A percentile compares a stretch with the other conserved stretches of the same genome.
phyloP scores from a whole-genome alignment of 2,888 invertebrate genomes.

The Trypoxylon attenuatum region DNA sequence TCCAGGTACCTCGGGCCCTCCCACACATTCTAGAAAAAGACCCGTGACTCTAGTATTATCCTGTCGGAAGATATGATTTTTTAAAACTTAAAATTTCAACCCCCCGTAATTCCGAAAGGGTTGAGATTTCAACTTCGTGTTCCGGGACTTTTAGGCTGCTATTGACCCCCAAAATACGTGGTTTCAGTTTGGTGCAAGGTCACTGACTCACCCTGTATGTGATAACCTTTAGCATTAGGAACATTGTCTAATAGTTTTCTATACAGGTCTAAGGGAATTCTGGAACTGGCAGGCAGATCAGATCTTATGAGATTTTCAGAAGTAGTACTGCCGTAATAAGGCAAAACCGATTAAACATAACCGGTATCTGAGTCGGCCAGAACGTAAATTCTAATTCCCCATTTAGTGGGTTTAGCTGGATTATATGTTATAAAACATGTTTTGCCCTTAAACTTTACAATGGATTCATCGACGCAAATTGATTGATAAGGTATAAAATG shows the following conservation, averaged over 20 bases:
- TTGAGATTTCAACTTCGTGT: too few species aligned
- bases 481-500: constrained; percentile 17
- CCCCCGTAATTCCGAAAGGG: too few species aligned
- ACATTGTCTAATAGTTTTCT: constrained; percentile 29
- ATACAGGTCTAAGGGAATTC: constrained; percentile 37
- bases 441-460: constrained; percentile 24
- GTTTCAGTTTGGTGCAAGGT: too few species aligned
- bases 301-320: constrained; percentile 30
- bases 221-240: constrained; percentile 40
- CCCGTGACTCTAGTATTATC: too few species aligned
- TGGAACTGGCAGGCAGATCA: constrained; percentile 36
- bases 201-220: too few species aligned
- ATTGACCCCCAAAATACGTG: too few species aligned
- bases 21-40: too few species aligned
- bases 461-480: constrained; percentile 36
- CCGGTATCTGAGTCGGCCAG: constrained; percentile 32
- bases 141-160: too few species aligned
- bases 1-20: too few species aligned
- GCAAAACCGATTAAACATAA: constrained; percentile 41
- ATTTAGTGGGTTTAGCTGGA: constrained; percentile 33
- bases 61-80: too few species aligned
- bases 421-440: constrained; percentile 17
- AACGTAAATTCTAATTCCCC: too few species aligned
- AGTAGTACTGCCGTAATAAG: constrained; percentile 46
- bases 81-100: too few species aligned